These are phyloP conservation scores for Zalophus californianus DNA, from an alignment of 2,797 vertebrate genomes.

Conservation along the genomic window DNA sequence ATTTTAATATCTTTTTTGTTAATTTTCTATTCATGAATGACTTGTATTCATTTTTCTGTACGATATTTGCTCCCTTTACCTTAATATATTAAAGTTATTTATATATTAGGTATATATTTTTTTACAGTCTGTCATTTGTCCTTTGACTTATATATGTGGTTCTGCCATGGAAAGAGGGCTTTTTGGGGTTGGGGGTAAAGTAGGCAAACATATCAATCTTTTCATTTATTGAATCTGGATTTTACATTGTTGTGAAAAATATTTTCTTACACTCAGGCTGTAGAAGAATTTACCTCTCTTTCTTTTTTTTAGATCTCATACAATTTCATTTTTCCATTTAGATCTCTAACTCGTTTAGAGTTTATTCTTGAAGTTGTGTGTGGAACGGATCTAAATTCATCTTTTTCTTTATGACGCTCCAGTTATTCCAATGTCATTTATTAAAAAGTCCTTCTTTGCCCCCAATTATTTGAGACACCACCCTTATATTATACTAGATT, in stretches of 20 bases:
- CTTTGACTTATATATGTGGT: neutral
- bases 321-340: neutral
- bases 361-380: neutral
- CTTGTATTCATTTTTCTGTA: neutral
- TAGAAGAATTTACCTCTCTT: neutral
- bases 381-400: neutral
- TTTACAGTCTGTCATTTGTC: neutral
- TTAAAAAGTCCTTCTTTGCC: neutral
- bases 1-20: neutral
- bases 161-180: neutral
- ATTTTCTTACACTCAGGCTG: neutral
- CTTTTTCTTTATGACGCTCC: neutral
- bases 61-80: neutral
- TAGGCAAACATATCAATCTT: neutral
- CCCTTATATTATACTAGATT: neutral
- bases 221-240: neutral
- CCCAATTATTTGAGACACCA: neutral
- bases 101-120: too few relatives aligned
- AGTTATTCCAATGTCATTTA: neutral
- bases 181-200: accelerated
- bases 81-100: neutral
- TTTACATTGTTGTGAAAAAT: neutral
- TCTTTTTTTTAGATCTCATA: neutral
- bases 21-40: neutral
- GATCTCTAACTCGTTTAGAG: neutral